Conservation (phyloP, 2,113 vertebrate species). For the Cygnus buccinator region DNA sequence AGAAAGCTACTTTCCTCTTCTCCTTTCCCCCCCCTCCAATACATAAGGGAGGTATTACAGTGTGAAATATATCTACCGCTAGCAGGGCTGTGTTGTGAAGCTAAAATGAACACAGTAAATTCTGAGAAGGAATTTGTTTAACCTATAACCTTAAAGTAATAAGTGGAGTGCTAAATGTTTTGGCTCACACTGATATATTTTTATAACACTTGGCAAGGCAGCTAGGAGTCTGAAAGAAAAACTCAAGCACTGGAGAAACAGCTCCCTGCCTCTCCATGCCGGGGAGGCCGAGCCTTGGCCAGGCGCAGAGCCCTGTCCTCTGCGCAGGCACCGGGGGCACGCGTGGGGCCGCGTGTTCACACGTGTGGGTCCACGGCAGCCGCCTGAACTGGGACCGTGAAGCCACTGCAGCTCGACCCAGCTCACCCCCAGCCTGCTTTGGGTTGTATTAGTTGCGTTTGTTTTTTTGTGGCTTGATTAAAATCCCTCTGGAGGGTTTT, state of each 20-base stretch:
- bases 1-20: conserved; percentile 33
- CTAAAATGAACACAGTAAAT: conserved; percentile 72
- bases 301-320: background rate
- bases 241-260: background rate
- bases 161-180: conserved; percentile 69
- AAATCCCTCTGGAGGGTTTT: background rate
- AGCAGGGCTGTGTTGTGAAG: conserved; percentile 65
- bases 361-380: rapidly evolving
- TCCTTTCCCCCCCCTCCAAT: conserved; percentile 1
- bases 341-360: background rate
- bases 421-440: background rate
- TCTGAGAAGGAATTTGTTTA: conserved; percentile 74
- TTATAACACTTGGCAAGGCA: conserved; percentile 75
- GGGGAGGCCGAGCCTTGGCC: background rate
- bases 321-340: rapidly evolving
- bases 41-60: conserved; percentile 71
- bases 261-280: background rate
- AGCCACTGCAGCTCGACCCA: rapidly evolving
- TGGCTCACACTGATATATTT: conserved; percentile 69
- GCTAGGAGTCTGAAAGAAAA: conserved; percentile 31
- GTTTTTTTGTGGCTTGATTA: background rate
- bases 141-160: conserved; percentile 73
- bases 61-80: conserved; percentile 59
- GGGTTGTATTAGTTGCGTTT: rapidly evolving
- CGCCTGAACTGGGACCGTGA: rapidly evolving